Evolutionary conservation across 2,797 vertebrate genomes (phyloP), one percentile per base, ranked within the genome.

Genomic region (Merluccius polli): DNA sequence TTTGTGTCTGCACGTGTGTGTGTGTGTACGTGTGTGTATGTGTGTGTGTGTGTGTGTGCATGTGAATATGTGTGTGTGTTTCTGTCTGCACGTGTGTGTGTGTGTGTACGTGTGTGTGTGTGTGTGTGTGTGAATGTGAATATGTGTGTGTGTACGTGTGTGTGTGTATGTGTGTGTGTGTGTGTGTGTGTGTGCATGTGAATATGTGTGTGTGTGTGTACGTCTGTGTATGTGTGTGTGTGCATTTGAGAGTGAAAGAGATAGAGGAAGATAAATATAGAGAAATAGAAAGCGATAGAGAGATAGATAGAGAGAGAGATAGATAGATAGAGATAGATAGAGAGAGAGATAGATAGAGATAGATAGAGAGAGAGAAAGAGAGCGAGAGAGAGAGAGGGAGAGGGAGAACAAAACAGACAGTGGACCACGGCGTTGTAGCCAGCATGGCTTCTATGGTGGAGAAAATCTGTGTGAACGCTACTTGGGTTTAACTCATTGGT

Each of bases 391-490:
- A n/a, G 44, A 48, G 15, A 21, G 11, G n/a, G 48, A 52, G 18
- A 52, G 21, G 1, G 48, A n/a, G 18, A 65, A 9, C n/a, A 21
- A 65, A 65, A 65, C 59, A 27, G 10, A 65, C 59, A 65, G 59
- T 8, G 59, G 59, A 65, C n/a, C 59, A 65, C 27, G 59, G 59
- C 24, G 59, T 65, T 6, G n/a, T 9, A 65, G 59, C 59, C 67
- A 88, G 87, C 83, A 87, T 83, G 82, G 86, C 82, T 81, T 79
- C 84, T 80, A 80, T 74, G 75, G 77, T 75, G 80, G 83, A 74
- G 86, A 78, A 85, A 87, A 90, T 86, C 83, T 87, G 87, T 86
- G 90, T 78, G 84, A 91, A 90, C 86, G 85, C 87, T 83, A 90
- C 82, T 85, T 81, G 83, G 79, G 85, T 87, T 90, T 84, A 65